Evolutionary conservation across 2,797 vertebrate genomes (phyloP).

Genomic region (Sebastes cheni): DNA sequence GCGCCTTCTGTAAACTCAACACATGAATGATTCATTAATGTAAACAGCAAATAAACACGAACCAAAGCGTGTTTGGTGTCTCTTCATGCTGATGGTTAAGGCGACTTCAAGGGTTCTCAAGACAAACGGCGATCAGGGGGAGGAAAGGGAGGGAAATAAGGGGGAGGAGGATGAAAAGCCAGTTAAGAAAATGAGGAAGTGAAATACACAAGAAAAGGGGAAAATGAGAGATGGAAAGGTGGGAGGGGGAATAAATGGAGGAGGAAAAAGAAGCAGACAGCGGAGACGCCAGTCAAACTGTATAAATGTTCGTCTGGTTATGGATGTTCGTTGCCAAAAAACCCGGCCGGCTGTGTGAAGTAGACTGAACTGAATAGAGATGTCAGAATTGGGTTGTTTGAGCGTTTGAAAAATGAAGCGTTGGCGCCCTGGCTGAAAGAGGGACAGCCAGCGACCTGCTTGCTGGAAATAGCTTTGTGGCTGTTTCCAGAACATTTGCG

Average conservation of each 20-base stretch:
- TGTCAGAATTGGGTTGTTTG: constrained; percentile 80
- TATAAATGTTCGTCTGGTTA: constrained; percentile 21
- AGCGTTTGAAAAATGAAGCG: constrained; percentile 73
- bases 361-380: constrained; percentile 59
- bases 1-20: constrained; percentile 37
- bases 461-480: constrained; percentile 85
- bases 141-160: constrained; percentile 4
- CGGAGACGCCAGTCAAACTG: constrained; percentile 20
- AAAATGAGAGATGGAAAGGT: neutral
- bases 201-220: neutral
- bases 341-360: constrained; percentile 27
- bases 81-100: constrained; percentile 28
- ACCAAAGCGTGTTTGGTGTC: constrained; percentile 39
- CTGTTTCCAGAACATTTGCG: constrained; percentile 76
- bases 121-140: constrained; percentile 19
- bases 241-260: neutral
- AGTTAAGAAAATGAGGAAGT: constrained; percentile 20
- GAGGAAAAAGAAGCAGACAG: neutral
- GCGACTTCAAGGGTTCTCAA: constrained; percentile 48
- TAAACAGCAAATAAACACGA: constrained; percentile 53
- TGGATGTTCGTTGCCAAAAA: constrained; percentile 40
- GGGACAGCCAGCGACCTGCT: constrained; percentile 83
- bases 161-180: neutral
- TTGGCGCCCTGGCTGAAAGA: constrained; percentile 76
- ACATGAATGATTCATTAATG: constrained; percentile 69